Conservation (phyloP, 2,888 invertebrate genomes). For the Germaria angustata region DNA sequence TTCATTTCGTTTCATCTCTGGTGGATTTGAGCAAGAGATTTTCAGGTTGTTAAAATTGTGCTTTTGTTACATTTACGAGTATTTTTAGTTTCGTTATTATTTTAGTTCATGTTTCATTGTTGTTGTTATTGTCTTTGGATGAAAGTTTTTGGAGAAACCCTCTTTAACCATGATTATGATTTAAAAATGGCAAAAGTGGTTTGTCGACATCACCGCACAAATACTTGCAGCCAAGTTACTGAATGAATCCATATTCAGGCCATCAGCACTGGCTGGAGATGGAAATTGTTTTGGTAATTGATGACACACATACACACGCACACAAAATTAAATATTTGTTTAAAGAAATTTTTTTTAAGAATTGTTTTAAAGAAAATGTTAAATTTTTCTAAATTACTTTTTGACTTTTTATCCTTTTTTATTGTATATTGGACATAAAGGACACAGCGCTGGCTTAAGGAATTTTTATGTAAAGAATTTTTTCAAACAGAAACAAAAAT, state of each 20-base stretch:
- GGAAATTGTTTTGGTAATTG: not conserved
- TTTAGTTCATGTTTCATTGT: not conserved
- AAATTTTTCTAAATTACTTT: not conserved
- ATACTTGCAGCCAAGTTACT: not conserved
- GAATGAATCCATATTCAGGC: not conserved
- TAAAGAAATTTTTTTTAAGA: not conserved
- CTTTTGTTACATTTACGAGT: conserved; percentile 27
- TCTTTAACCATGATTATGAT: conserved; percentile 48
- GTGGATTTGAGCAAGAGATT: conserved; percentile 45
- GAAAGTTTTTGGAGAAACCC: not conserved
- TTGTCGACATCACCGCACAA: conserved; percentile 10
- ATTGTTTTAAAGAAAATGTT: not conserved
- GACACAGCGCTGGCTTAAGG: too few species aligned
- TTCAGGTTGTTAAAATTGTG: conserved; percentile 43
- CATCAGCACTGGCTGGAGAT: not conserved
- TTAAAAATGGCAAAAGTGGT: conserved; percentile 56
- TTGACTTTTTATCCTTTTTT: not conserved
- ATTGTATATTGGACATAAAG: too few species aligned
- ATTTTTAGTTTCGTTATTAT: conserved; percentile 43
- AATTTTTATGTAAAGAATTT: too few species aligned
- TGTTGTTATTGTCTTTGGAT: not conserved
- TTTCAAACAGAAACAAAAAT: too few species aligned
- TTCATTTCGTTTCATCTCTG: conserved; percentile 34
- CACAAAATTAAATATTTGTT: not conserved
- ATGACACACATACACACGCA: not conserved